These are phyloP conservation scores for Drosophila oshimai DNA, from an alignment of 1,140 invertebrate genomes.

Conservation along the genomic window DNA sequence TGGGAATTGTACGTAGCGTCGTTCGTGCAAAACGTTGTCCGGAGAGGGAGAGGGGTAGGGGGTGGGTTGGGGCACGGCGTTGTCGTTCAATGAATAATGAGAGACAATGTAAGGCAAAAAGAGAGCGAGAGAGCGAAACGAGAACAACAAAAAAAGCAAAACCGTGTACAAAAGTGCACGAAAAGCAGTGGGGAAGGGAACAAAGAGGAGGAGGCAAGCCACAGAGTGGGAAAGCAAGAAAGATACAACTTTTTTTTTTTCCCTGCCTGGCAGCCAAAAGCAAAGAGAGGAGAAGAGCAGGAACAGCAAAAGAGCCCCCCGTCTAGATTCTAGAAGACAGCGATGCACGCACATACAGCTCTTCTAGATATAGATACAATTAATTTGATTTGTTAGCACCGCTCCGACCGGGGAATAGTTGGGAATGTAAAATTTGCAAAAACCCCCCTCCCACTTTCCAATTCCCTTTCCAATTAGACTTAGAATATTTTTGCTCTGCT, in stretches of 20 bases:
- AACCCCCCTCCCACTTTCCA: neutral
- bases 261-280: constrained; percentile 59
- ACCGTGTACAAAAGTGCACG: constrained; percentile 71
- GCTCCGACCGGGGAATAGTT: constrained; percentile 17
- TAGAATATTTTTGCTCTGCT: constrained; percentile 46
- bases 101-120: constrained; percentile 65
- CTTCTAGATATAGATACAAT: constrained; percentile 66
- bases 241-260: constrained; percentile 72
- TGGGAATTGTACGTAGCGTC: constrained; percentile 70
- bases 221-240: constrained; percentile 49
- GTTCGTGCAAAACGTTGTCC: constrained; percentile 67
- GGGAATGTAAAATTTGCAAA: constrained; percentile 37
- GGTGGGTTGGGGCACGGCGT: constrained; percentile 19
- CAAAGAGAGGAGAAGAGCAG: constrained; percentile 25
- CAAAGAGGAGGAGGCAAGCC: constrained; percentile 37
- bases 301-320: constrained; percentile 31
- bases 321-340: constrained; percentile 67
- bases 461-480: constrained; percentile 36
- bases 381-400: constrained; percentile 69
- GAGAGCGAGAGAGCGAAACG: constrained; percentile 38
- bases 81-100: constrained; percentile 79
- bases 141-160: constrained; percentile 77
- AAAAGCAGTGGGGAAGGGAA: constrained; percentile 53
- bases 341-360: constrained; percentile 53
- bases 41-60: constrained; percentile 5